These are phyloP conservation scores for Lepidocyrtinus sp. DNA, from an alignment of 2,888 invertebrate genomes.

Conservation along the genomic window DNA sequence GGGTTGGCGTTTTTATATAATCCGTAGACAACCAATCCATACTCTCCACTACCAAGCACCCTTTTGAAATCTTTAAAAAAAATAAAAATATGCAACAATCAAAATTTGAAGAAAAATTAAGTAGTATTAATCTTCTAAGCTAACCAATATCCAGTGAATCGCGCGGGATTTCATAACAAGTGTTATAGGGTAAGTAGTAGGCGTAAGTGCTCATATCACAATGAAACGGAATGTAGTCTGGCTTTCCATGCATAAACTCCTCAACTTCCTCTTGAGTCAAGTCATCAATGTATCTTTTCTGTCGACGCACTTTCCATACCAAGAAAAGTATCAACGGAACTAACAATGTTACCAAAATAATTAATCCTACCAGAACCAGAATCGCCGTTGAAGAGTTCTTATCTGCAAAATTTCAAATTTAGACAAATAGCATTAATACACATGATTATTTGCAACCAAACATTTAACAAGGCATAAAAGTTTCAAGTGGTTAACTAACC, in stretches of 20 bases:
- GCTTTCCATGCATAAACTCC: slow-evolving; percentile 54
- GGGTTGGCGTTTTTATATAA: slow-evolving; percentile 44
- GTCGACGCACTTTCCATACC: slow-evolving; percentile 46
- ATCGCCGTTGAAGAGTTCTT: slow-evolving; percentile 47
- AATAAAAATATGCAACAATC: neutral
- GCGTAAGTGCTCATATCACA: slow-evolving; percentile 63
- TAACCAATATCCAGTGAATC: slow-evolving; percentile 51
- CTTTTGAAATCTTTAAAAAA: slow-evolving; percentile 37
- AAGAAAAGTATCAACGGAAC: slow-evolving; percentile 52
- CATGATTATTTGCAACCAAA: too few relatives aligned
- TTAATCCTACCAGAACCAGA: slow-evolving; percentile 45
- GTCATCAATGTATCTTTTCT: slow-evolving; percentile 33
- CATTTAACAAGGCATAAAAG: too few relatives aligned
- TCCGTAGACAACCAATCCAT: slow-evolving; percentile 55
- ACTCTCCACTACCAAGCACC: slow-evolving; percentile 53
- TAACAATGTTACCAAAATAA: slow-evolving; percentile 29
- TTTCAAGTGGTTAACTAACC: slow-evolving; percentile 29
- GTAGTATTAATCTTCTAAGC: neutral
- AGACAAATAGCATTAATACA: neutral
- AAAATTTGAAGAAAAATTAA: neutral
- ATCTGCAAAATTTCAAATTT: too few relatives aligned
- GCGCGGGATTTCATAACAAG: slow-evolving; percentile 47
- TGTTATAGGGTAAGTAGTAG: slow-evolving; percentile 57
- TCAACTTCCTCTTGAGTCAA: slow-evolving; percentile 53
- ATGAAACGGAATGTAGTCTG: slow-evolving; percentile 57